Percentiles rank a stretch among this genome's conserved stretches.
These are phyloP conservation scores for Heteractis magnifica DNA, from an alignment of 92 coral and sea anemone genomes.

Conservation along the genomic window DNA sequence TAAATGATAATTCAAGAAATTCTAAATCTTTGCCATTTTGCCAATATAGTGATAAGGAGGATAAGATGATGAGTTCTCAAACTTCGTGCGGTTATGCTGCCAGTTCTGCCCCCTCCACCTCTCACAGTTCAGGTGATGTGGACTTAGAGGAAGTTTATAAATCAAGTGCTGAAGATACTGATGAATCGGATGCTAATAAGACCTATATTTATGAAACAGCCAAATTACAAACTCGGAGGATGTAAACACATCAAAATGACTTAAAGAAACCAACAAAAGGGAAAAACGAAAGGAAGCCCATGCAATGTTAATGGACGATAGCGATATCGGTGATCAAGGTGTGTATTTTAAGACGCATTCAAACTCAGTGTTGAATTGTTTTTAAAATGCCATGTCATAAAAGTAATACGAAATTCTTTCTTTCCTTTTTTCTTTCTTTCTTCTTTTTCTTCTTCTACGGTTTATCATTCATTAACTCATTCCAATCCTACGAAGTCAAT, in stretches of 20 bases:
- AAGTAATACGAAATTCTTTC: background rate
- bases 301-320: background rate
- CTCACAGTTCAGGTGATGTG: background rate
- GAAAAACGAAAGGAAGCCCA: slow-evolving; percentile 9
- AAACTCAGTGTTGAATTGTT: too few species aligned
- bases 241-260: background rate
- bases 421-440: background rate
- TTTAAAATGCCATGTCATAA: too few species aligned
- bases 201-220: background rate
- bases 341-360: background rate
- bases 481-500: background rate
- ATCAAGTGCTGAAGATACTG: background rate
- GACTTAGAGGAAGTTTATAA: slow-evolving; percentile 5
- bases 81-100: background rate
- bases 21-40: background rate
- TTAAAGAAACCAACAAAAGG: slow-evolving; percentile 8
- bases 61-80: background rate
- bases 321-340: slow-evolving; percentile 9
- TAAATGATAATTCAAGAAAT: background rate
- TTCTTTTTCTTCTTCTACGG: background rate
- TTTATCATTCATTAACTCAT: background rate
- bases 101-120: slow-evolving; percentile 11
- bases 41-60: slow-evolving; percentile 3
- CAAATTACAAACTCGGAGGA: background rate
- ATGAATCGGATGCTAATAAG: background rate